Percentiles rank a stretch among this genome's conserved stretches.
These are phyloP conservation scores for Microchrysa polita DNA, from an alignment of 2,888 invertebrate species.

Conservation along the genomic window DNA sequence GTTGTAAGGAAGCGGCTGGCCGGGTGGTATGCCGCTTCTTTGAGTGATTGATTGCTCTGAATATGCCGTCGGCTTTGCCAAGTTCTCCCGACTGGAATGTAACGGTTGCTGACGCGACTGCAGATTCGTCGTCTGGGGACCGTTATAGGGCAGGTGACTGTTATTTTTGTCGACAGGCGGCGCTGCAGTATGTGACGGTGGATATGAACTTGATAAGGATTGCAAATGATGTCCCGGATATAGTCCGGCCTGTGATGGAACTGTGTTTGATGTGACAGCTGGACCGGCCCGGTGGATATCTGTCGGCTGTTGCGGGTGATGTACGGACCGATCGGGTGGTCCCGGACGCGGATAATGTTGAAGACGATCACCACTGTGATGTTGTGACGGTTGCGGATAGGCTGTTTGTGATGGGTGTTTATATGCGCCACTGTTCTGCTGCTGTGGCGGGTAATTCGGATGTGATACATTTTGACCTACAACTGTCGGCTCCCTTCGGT, in stretches of 20 bases:
- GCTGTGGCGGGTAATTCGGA: constrained; percentile 36
- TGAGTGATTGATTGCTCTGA: not conserved
- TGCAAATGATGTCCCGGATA: not conserved
- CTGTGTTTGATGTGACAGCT: not conserved
- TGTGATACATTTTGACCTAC: constrained; percentile 37
- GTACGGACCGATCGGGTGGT: not conserved
- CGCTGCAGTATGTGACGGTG: not conserved
- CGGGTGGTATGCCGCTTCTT: too few species aligned
- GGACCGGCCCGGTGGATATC: not conserved
- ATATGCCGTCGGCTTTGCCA: not conserved
- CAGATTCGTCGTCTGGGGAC: not conserved
- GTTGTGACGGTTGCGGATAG: constrained; percentile 34
- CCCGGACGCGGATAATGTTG: constrained; percentile 32
- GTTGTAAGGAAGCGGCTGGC: too few species aligned
- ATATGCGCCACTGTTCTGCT: constrained; percentile 26
- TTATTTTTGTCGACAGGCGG: not conserved
- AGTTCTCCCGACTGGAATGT: not conserved
- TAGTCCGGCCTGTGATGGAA: not conserved
- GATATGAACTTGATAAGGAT: not conserved
- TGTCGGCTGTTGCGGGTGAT: not conserved
- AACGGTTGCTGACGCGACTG: constrained; percentile 1
- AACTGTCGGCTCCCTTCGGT: constrained; percentile 32
- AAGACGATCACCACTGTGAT: too few species aligned
- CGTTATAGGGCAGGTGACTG: not conserved
- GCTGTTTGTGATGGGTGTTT: constrained; percentile 44